A percentile compares a stretch with the other conserved stretches of the same genome.
These are phyloP conservation scores for Aphodius granarius DNA, from an alignment of 2,888 invertebrate species.

Conservation along the genomic window DNA sequence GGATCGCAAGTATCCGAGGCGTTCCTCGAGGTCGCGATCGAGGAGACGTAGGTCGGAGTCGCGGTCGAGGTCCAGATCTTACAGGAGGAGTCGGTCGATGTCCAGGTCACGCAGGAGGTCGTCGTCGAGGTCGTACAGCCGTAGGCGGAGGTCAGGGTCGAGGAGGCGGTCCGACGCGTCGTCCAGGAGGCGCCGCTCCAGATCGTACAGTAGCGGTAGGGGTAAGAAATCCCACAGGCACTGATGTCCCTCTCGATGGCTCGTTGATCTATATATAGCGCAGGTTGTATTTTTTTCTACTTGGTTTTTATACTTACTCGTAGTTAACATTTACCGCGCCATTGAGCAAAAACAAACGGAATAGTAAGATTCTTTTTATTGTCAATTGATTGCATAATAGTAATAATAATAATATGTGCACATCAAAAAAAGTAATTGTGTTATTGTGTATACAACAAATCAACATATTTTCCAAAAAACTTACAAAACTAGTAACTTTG, in stretches of 20 bases:
- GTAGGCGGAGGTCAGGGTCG: conserved; percentile 34
- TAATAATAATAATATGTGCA: too few relatives aligned
- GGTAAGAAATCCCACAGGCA: conserved; percentile 43
- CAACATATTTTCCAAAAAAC: too few relatives aligned
- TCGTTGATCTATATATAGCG: neutral
- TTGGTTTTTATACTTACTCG: neutral
- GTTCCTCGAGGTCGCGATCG: conserved; percentile 17
- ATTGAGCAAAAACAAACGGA: too few relatives aligned
- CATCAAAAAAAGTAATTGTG: too few relatives aligned
- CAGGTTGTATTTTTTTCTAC: conserved; percentile 29
- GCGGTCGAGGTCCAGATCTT: conserved; percentile 31
- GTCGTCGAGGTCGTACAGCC: conserved; percentile 31
- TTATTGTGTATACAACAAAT: too few relatives aligned
- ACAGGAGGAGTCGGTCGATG: conserved; percentile 30
- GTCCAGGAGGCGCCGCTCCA: conserved; percentile 34
- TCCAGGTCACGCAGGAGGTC: conserved; percentile 32
- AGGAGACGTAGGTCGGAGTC: conserved; percentile 46
- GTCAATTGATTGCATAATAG: too few relatives aligned
- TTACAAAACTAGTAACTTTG: too few relatives aligned
- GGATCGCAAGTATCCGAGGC: neutral
- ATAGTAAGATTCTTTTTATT: too few relatives aligned
- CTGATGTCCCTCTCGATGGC: conserved; percentile 32
- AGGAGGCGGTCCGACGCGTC: conserved; percentile 35
- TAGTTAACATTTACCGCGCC: neutral
- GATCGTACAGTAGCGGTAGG: conserved; percentile 40